Conservation (phyloP, 1,140 invertebrate species). For the Teleogryllus occipitalis region DNA sequence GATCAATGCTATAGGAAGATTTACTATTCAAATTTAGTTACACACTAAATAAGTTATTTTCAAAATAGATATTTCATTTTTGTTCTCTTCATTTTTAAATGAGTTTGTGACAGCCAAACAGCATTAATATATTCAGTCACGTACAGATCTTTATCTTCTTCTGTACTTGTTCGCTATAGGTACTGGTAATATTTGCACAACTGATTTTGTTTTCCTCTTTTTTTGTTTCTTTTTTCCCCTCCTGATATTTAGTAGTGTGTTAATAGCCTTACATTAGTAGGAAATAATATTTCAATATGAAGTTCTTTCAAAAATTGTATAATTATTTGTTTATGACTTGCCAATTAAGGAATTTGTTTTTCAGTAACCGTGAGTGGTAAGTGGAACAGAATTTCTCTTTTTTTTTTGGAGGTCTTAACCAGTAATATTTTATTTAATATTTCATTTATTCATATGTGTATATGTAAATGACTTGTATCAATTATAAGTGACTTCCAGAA, state of each 20-base stretch:
- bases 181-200: too few species aligned
- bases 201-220: too few species aligned
- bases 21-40: too few species aligned
- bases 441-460: neutral
- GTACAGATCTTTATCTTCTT: neutral
- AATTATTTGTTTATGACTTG: conserved; percentile 6
- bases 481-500: neutral
- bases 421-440: neutral
- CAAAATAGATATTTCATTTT: too few species aligned
- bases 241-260: neutral
- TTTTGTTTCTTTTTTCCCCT: too few species aligned
- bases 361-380: conserved; percentile 3
- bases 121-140: conserved; percentile 1
- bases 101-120: neutral
- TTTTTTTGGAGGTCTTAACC: neutral
- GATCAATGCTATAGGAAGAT: too few species aligned
- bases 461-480: conserved; percentile 1
- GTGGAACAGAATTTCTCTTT: neutral
- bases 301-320: conserved; percentile 6
- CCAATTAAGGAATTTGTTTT: conserved; percentile 2
- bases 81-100: too few species aligned
- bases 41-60: too few species aligned
- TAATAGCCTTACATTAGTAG: neutral
- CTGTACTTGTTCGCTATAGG: neutral
- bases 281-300: neutral